Conservation (phyloP, 2,888 invertebrate species). For the Rhingia campestris region DNA sequence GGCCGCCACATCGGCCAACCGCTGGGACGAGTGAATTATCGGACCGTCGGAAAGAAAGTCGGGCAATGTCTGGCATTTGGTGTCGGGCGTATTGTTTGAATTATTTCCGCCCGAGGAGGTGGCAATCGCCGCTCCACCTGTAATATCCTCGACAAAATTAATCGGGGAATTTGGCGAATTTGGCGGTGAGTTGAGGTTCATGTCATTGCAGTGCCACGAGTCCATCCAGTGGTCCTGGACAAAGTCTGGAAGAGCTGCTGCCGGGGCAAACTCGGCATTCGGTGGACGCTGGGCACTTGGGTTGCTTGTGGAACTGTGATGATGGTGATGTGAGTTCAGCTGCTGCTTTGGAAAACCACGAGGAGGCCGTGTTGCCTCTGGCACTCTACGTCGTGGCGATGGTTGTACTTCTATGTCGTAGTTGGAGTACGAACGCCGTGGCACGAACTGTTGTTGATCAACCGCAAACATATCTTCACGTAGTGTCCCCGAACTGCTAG, state of each 20-base stretch:
- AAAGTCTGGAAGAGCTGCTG: slow-evolving; percentile 89
- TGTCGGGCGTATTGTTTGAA: slow-evolving; percentile 46
- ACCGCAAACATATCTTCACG: slow-evolving; percentile 35
- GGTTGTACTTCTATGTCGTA: slow-evolving; percentile 80
- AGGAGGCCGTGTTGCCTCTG: slow-evolving; percentile 57
- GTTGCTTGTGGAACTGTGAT: slow-evolving; percentile 53
- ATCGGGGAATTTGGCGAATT: slow-evolving; percentile 78
- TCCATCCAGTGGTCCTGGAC: slow-evolving; percentile 94
- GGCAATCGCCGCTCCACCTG: slow-evolving; percentile 58
- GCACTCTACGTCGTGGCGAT: slow-evolving; percentile 54
- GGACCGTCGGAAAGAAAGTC: slow-evolving; percentile 90
- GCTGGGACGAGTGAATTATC: slow-evolving; percentile 82
- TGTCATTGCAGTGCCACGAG: slow-evolving; percentile 83
- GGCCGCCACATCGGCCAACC: slow-evolving; percentile 82
- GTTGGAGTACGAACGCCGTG: slow-evolving; percentile 82
- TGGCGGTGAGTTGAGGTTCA: slow-evolving; percentile 80
- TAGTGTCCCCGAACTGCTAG: slow-evolving; percentile 32
- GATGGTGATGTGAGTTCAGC: slow-evolving; percentile 36
- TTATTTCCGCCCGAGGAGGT: slow-evolving; percentile 23
- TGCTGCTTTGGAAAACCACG: slow-evolving; percentile 52
- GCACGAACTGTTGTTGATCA: slow-evolving; percentile 78
- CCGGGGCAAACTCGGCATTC: slow-evolving; percentile 77
- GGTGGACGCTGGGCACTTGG: slow-evolving; percentile 67
- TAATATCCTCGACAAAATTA: slow-evolving; percentile 77
- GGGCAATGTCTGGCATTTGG: slow-evolving; percentile 84